These are phyloP conservation scores for Andrena trimmerana DNA, from an alignment of 2,888 invertebrate species.

Conservation along the genomic window DNA sequence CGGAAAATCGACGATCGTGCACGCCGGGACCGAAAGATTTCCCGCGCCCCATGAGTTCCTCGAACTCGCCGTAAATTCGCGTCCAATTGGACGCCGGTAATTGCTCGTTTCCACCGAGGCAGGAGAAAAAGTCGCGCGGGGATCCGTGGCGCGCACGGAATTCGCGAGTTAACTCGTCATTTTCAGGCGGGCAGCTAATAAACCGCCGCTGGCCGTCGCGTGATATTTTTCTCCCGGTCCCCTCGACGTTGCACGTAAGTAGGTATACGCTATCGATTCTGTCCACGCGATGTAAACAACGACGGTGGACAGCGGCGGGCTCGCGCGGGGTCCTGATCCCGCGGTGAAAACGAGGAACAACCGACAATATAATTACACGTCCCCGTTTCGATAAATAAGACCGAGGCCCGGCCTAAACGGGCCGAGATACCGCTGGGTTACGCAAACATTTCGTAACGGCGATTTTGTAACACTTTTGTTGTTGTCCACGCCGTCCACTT, in stretches of 20 bases:
- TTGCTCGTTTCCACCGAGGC: slow-evolving; percentile 6
- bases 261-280: slow-evolving; percentile 23
- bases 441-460: slow-evolving; percentile 77
- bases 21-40: background rate
- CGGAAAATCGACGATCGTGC: background rate
- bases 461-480: slow-evolving; percentile 76
- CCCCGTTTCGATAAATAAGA: slow-evolving; percentile 40
- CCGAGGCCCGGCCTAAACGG: background rate
- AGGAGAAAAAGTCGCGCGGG: slow-evolving; percentile 4
- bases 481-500: slow-evolving; percentile 49
- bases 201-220: slow-evolving; percentile 15
- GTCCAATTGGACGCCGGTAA: slow-evolving; percentile 1
- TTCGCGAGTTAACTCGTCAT: slow-evolving; percentile 38
- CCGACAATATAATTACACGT: slow-evolving; percentile 36
- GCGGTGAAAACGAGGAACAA: slow-evolving; percentile 2
- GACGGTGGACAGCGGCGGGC: background rate
- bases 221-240: slow-evolving; percentile 7
- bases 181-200: slow-evolving; percentile 39
- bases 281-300: slow-evolving; percentile 38
- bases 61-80: slow-evolving; percentile 10
- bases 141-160: background rate
- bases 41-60: background rate
- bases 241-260: slow-evolving; percentile 13
- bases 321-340: background rate
- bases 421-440: slow-evolving; percentile 38